Conservation (phyloP, 2,113 vertebrate species). For the Mormyrus iriodes region DNA sequence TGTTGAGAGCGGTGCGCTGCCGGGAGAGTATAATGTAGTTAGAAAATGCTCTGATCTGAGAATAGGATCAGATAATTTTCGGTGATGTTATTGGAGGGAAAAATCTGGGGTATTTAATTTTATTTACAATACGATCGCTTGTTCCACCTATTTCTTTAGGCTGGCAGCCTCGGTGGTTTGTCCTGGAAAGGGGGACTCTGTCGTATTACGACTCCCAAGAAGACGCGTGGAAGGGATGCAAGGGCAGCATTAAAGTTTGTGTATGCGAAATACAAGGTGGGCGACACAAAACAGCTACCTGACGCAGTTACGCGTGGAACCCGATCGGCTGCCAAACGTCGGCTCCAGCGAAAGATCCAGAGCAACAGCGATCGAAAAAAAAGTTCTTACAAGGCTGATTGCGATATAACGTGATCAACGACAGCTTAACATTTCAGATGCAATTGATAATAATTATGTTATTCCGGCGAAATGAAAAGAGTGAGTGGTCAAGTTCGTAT, state of each 20-base stretch:
- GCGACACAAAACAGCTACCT: background rate
- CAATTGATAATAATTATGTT: background rate
- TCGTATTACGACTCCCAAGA: slow-evolving; percentile 96
- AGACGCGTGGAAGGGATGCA: slow-evolving; percentile 97
- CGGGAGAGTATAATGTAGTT: background rate
- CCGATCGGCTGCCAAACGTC: background rate
- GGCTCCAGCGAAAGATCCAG: background rate
- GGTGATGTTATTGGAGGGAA: background rate
- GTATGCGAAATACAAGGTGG: slow-evolving; percentile 98
- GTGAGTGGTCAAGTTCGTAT: background rate
- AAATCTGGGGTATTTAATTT: background rate
- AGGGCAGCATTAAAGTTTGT: slow-evolving; percentile 94
- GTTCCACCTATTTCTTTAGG: slow-evolving; percentile 59
- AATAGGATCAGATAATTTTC: background rate
- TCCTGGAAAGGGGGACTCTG: slow-evolving; percentile 85
- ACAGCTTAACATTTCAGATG: background rate
- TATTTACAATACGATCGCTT: background rate
- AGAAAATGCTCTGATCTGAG: background rate
- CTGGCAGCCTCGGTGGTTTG: slow-evolving; percentile 98
- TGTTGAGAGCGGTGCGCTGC: background rate
- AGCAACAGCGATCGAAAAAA: background rate
- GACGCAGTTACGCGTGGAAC: background rate
- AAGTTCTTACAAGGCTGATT: background rate
- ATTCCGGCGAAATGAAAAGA: background rate
- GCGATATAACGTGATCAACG: background rate